phyloP scores from a whole-genome alignment of 2,113 vertebrate genomes.

The Anguilla rostrata region DNA sequence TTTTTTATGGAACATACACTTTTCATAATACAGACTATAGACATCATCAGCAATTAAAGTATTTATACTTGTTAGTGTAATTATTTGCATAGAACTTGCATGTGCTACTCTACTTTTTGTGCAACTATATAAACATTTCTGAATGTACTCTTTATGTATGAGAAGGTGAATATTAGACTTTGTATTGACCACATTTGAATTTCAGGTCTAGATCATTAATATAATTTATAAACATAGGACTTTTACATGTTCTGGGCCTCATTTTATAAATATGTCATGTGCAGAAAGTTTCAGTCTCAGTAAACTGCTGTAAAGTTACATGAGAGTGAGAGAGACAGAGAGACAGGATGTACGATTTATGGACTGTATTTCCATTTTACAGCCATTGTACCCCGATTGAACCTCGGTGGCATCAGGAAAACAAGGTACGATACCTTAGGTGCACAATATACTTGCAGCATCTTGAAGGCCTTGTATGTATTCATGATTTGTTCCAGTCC shows the following conservation, averaged over 20 bases:
- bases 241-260: not conserved
- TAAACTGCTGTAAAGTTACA: conserved; percentile 16
- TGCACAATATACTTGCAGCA: conserved; percentile 47
- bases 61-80: no score
- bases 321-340: conserved; percentile 27
- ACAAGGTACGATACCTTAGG: conserved; percentile 48
- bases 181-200: not conserved
- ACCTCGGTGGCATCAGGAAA: conserved; percentile 49
- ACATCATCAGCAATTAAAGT: not conserved
- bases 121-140: no score
- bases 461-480: conserved; percentile 58
- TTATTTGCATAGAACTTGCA: no score
- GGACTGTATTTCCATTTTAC: conserved; percentile 55
- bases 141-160: no score
- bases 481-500: conserved; percentile 65
- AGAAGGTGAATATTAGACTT: not conserved
- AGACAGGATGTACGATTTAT: conserved; percentile 47
- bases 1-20: not conserved
- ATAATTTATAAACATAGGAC: not conserved
- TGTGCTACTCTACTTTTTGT: no score
- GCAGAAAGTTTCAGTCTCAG: conserved; percentile 8
- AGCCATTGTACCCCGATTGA: conserved; percentile 45
- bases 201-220: not conserved
- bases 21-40: not conserved
- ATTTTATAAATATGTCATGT: conserved; percentile 9